A percentile compares a stretch with the other conserved stretches of the same genome.
phyloP scores from a whole-genome alignment of 2,888 invertebrate species.

The Andrena bucephala region DNA sequence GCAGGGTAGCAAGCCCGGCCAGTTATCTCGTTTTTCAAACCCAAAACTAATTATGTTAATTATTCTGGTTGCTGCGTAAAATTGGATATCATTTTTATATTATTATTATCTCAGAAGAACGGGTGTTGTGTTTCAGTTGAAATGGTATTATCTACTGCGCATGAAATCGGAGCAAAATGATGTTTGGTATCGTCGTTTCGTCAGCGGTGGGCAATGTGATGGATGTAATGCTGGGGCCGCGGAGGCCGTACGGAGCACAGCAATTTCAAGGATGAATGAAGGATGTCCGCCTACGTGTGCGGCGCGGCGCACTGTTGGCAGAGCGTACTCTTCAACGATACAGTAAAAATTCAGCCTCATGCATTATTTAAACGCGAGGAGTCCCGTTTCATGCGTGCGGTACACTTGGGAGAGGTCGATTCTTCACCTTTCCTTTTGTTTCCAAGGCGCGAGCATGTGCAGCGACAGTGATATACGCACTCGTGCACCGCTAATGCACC shows the following conservation, averaged over 20 bases:
- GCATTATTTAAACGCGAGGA: constrained; percentile 80
- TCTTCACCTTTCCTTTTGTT: constrained; percentile 80
- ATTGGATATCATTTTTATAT: too few species aligned
- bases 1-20: too few species aligned
- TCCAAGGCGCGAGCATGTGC: constrained; percentile 61
- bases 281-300: neutral
- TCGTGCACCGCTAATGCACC: constrained; percentile 53
- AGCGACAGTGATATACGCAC: constrained; percentile 33
- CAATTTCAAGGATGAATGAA: constrained; percentile 20
- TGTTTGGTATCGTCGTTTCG: too few species aligned
- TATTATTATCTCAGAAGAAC: too few species aligned
- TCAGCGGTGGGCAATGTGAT: neutral
- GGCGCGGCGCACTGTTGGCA: constrained; percentile 24
- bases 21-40: too few species aligned
- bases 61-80: too few species aligned
- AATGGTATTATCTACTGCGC: too few species aligned
- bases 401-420: constrained; percentile 71
- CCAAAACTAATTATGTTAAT: too few species aligned
- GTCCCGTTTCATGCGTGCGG: constrained; percentile 78
- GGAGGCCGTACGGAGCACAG: neutral
- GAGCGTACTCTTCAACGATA: constrained; percentile 54
- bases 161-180: too few species aligned
- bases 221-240: neutral
- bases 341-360: constrained; percentile 80
- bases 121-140: too few species aligned